These are phyloP conservation scores for Pagrus major DNA, from an alignment of 2,113 vertebrate species.

Conservation along the genomic window DNA sequence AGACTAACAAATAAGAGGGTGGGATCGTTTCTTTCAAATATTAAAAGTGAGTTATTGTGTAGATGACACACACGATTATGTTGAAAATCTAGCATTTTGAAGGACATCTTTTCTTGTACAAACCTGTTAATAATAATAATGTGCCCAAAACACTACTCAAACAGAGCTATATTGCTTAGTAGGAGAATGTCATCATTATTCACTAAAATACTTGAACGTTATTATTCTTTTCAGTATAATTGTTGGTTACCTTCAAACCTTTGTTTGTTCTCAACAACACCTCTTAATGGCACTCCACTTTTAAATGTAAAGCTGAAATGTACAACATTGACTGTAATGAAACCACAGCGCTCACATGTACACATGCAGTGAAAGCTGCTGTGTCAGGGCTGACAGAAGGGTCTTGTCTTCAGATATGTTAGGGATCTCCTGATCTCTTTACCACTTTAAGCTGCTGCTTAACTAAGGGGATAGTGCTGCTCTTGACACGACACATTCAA, in stretches of 20 bases:
- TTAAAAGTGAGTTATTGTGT: too few species aligned
- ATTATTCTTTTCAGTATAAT: background rate
- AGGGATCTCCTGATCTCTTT: slow-evolving; percentile 79
- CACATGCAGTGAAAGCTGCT: slow-evolving; percentile 52
- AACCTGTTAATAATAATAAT: background rate
- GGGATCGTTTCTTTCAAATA: too few species aligned
- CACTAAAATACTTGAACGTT: background rate
- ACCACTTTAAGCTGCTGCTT: slow-evolving; percentile 80
- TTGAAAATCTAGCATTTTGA: too few species aligned
- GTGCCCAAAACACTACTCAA: background rate
- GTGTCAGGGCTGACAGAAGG: slow-evolving; percentile 62
- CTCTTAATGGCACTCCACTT: slow-evolving; percentile 18
- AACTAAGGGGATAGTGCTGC: slow-evolving; percentile 74
- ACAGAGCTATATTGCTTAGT: background rate
- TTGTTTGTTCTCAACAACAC: background rate
- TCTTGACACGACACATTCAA: slow-evolving; percentile 63
- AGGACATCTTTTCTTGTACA: too few species aligned
- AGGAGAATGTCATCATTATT: background rate
- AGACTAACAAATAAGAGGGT: too few species aligned
- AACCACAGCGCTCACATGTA: background rate
- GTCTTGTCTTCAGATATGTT: slow-evolving; percentile 67
- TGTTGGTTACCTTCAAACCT: background rate
- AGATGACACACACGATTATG: too few species aligned
- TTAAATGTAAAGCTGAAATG: slow-evolving; percentile 1
- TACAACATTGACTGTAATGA: background rate